phyloP scores from a whole-genome alignment of 1,140 invertebrate species.

The Stegodyphus dumicola region DNA sequence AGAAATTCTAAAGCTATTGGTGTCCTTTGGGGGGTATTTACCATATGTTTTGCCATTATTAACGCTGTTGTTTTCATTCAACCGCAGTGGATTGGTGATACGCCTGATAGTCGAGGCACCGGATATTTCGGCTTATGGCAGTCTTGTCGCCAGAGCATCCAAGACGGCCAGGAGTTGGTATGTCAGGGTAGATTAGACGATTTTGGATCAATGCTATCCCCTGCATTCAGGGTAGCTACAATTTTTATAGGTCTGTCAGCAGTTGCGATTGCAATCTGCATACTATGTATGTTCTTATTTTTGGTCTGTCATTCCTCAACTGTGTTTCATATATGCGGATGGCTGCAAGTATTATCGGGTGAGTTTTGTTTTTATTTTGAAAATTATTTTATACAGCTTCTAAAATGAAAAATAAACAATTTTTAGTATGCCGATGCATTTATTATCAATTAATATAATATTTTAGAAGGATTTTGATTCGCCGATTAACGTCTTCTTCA shows the following conservation, averaged over 20 bases:
- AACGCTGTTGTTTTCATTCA: slow-evolving; percentile 93
- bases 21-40: slow-evolving; percentile 95
- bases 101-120: slow-evolving; percentile 81
- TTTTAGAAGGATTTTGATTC: no score
- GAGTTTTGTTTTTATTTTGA: slow-evolving; percentile 65
- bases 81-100: slow-evolving; percentile 90
- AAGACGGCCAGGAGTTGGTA: slow-evolving; percentile 70
- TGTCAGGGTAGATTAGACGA: slow-evolving; percentile 87
- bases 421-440: no score
- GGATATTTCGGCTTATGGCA: slow-evolving; percentile 94
- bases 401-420: no score
- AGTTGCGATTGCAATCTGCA: slow-evolving; percentile 83
- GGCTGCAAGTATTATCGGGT: slow-evolving; percentile 94
- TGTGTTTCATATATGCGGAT: slow-evolving; percentile 91
- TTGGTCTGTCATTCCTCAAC: slow-evolving; percentile 92
- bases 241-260: slow-evolving; percentile 89
- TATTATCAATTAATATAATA: no score
- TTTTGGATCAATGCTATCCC: slow-evolving; percentile 82
- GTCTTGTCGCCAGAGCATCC: slow-evolving; percentile 74
- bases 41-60: slow-evolving; percentile 95
- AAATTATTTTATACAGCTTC: no score
- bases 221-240: slow-evolving; percentile 82
- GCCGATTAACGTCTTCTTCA: no score
- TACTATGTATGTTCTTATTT: slow-evolving; percentile 89
- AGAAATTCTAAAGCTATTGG: slow-evolving; percentile 95